Evolutionary conservation across 1,140 invertebrate species (phyloP), one percentile per base, ranked within the genome.

Genomic region (Pseudomyrmex gracilis): DNA sequence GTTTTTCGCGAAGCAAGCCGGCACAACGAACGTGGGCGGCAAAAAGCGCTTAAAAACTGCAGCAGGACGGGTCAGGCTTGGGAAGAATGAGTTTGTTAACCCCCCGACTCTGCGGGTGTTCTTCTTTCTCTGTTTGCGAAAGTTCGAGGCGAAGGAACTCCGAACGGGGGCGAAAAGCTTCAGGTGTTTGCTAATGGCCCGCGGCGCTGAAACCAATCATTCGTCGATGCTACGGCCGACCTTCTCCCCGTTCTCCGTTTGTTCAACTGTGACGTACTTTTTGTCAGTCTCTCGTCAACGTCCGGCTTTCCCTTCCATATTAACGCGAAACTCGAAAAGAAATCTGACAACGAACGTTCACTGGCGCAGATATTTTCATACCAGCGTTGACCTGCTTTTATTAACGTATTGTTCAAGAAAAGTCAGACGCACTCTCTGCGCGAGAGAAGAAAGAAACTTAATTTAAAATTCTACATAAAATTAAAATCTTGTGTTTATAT

Each of bases 161-260:
- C 12, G 8, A 51, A 5, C 47, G 24, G 55, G 5, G 34, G 34
- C 73, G 73, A 87, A 73, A 74, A 88, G 78, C 68, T 87, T 77
- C 63, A 57, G 86, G 68, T 74, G 70, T 83, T 85, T 89, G 78
- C 61, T 80, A 78, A 89, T 85, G 77, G 73, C 78, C 53, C 55
- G 45, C 68, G 80, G 84, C 55, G 22, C 10, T 70, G 68, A 87
- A 87, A 85, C 68, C 66, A 66, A 85, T 63, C 49, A 73, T 78
- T 73, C 70, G 58, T 71, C 15, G 51, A 84, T 84, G 34, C 34
- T 34, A 0, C 34, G 74, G 74, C 61, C 47, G 43, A 34, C 34
- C 5, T 53, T 45, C 60, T 47, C 47, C n/a, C 64, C 20, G 20
- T 17, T 34, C 12, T 34, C 9, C 70, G 66, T 74, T 85, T 82